Conservation (phyloP, 2,797 vertebrate species). For the Malacoctenus gilli region DNA sequence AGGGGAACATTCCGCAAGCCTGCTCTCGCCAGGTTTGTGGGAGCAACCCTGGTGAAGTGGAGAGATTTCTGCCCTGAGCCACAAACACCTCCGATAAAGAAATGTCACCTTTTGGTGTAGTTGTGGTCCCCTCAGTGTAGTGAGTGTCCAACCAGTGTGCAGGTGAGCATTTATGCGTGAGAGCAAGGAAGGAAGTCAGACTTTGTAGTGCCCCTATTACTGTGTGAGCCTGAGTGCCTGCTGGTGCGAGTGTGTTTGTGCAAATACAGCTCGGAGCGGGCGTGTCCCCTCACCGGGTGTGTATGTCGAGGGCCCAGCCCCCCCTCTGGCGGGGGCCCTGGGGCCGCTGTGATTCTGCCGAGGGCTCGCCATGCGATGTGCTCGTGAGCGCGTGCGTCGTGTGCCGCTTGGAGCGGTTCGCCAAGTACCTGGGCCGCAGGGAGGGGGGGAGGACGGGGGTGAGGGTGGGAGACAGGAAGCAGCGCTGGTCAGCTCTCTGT, state of each 20-base stretch:
- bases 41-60: slow-evolving; percentile 17
- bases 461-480: slow-evolving; percentile 84
- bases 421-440: slow-evolving; percentile 98
- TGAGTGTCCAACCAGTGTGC: slow-evolving; percentile 5
- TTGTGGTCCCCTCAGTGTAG: background rate
- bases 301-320: slow-evolving; percentile 90
- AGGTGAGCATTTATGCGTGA: slow-evolving; percentile 1
- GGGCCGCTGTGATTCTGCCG: slow-evolving; percentile 91
- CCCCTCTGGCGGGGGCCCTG: slow-evolving; percentile 93
- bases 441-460: slow-evolving; percentile 71
- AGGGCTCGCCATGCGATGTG: slow-evolving; percentile 92
- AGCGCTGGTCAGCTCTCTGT: slow-evolving; percentile 85
- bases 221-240: slow-evolving; percentile 13
- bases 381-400: slow-evolving; percentile 93
- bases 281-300: slow-evolving; percentile 93
- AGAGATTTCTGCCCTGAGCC: slow-evolving; percentile 10
- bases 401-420: slow-evolving; percentile 99
- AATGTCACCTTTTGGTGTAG: slow-evolving; percentile 14
- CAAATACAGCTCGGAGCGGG: slow-evolving; percentile 63
- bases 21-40: slow-evolving; percentile 24
- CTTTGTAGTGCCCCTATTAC: slow-evolving; percentile 10
- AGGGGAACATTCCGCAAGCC: slow-evolving; percentile 16
- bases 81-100: slow-evolving; percentile 2
- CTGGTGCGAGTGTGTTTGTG: slow-evolving; percentile 55
- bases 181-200: slow-evolving; percentile 9